A percentile compares a stretch with the other conserved stretches of the same genome.
These are phyloP conservation scores for Dasypolia templi DNA, from an alignment of 2,888 invertebrate genomes.

Conservation along the genomic window DNA sequence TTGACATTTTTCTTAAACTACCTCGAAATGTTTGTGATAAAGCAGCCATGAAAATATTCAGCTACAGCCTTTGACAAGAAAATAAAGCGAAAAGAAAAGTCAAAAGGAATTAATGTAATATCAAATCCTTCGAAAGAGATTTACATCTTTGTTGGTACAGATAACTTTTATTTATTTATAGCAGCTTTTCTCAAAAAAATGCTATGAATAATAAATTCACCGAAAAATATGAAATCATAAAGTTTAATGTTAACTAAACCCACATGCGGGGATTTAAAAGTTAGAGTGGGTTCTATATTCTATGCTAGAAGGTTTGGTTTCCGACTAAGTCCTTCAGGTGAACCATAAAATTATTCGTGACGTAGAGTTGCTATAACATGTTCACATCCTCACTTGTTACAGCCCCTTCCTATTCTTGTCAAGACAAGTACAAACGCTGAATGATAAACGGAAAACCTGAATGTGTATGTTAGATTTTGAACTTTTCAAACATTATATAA, in stretches of 20 bases:
- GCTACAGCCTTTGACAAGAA: not conserved
- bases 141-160: not conserved
- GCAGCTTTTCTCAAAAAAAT: not conserved
- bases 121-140: not conserved
- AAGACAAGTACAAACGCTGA: constrained; percentile 12
- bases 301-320: no score
- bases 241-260: not conserved
- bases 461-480: constrained; percentile 17
- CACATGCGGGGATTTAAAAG: not conserved
- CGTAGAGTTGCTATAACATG: not conserved
- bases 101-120: not conserved
- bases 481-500: constrained; percentile 33
- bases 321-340: no score
- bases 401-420: not conserved
- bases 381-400: not conserved
- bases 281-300: no score
- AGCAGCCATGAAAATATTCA: not conserved
- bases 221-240: not conserved
- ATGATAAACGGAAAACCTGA: constrained; percentile 35
- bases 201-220: not conserved
- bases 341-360: no score
- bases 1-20: not conserved
- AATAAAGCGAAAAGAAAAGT: not conserved
- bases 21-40: not conserved
- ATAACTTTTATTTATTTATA: not conserved